Conservation (phyloP, 2,888 invertebrate species). For the Drosophila paramelanica region DNA sequence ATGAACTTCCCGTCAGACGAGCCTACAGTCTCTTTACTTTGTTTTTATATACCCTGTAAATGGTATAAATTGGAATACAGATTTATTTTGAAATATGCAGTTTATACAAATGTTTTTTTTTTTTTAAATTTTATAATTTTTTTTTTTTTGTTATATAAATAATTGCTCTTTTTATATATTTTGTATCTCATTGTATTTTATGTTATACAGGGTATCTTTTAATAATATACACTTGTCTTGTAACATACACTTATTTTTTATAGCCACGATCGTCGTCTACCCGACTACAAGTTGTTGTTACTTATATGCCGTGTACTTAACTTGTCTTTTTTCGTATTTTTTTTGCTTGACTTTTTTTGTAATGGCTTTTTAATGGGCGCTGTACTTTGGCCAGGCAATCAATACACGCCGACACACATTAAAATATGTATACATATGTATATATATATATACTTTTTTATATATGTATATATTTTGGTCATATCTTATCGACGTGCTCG, state of each 20-base stretch:
- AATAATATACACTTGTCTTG: background rate
- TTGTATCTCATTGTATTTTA: background rate
- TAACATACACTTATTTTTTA: constrained; percentile 2
- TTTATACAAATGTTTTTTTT: too few relatives aligned
- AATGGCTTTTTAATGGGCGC: constrained; percentile 75
- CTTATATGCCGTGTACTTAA: constrained; percentile 47
- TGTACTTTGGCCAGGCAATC: constrained; percentile 72
- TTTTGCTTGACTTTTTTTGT: constrained; percentile 44
- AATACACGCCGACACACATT: constrained; percentile 49
- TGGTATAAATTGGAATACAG: too few relatives aligned
- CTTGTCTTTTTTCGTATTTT: constrained; percentile 17
- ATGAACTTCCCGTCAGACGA: constrained; percentile 69
- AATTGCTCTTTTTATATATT: background rate
- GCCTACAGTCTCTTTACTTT: constrained; percentile 8
- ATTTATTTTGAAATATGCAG: too few relatives aligned
- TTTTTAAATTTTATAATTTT: too few relatives aligned
- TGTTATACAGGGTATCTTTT: background rate
- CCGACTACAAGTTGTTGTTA: constrained; percentile 24
- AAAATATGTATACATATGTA: background rate
- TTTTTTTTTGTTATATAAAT: too few relatives aligned
- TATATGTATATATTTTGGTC: constrained; percentile 23
- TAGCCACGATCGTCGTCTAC: constrained; percentile 26
- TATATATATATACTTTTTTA: constrained; percentile 1
- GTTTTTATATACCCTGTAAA: constrained; percentile 3
- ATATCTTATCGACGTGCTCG: constrained; percentile 48